Conservation (phyloP, 2,113 vertebrate genomes). For the Neotoma lepida region DNA sequence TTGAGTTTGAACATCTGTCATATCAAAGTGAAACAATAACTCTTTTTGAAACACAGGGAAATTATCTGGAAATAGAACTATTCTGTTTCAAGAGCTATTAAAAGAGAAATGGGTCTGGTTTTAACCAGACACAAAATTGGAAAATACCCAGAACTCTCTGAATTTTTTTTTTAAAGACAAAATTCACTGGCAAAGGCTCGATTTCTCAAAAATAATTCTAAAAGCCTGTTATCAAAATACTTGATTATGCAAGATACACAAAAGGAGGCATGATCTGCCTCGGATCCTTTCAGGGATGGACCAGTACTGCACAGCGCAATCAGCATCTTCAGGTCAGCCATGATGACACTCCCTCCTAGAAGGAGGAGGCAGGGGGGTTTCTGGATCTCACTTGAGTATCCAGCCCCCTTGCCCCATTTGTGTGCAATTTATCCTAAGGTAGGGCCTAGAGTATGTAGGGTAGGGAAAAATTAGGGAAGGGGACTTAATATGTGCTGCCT, state of each 20-base stretch:
- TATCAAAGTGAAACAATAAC: constrained; percentile 31
- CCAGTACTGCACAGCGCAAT: background rate
- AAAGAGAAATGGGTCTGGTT: constrained; percentile 15
- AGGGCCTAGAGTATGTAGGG: background rate
- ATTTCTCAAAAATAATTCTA: constrained; percentile 45
- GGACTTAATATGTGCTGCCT: background rate
- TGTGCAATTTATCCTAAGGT: background rate
- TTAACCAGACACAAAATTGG: constrained; percentile 28
- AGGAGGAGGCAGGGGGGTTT: background rate
- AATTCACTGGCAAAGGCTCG: constrained; percentile 32
- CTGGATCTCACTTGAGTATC: background rate
- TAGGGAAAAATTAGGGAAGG: too few species aligned
- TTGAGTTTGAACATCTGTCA: constrained; percentile 55
- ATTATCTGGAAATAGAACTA: constrained; percentile 45
- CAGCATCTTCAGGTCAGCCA: background rate
- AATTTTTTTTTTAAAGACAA: constrained; percentile 16
- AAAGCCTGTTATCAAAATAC: constrained; percentile 12
- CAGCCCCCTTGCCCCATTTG: background rate
- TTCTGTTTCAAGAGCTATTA: constrained; percentile 40
- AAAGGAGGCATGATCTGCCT: background rate
- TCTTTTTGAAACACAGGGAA: constrained; percentile 13
- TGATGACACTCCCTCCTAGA: too few species aligned
- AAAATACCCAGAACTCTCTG: constrained; percentile 44
- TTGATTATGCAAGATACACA: constrained; percentile 13
- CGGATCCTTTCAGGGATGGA: background rate